Conservation (phyloP, 2,888 invertebrate species). For the Drosophila histrio region DNA sequence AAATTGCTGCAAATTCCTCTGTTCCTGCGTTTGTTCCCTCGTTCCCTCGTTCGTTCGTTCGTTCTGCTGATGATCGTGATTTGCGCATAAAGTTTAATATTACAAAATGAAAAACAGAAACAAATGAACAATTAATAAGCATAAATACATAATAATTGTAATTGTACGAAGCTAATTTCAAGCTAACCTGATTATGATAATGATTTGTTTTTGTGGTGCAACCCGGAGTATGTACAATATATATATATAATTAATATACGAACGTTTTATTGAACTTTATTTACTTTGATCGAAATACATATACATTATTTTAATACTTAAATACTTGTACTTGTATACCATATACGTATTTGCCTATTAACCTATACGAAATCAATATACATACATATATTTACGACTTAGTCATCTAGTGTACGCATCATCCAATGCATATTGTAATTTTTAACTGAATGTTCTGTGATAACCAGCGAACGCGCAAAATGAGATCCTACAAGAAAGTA, state of each 20-base stretch:
- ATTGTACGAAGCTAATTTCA: constrained; percentile 49
- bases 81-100: constrained; percentile 66
- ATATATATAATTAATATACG: constrained; percentile 45
- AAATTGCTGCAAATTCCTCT: constrained; percentile 53
- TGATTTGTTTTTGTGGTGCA: constrained; percentile 79
- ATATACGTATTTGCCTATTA: constrained; percentile 49
- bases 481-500: constrained; percentile 48
- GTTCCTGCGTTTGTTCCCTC: constrained; percentile 37
- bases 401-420: constrained; percentile 76
- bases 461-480: constrained; percentile 60
- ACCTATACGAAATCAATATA: constrained; percentile 53
- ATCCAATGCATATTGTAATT: constrained; percentile 78
- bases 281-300: constrained; percentile 54
- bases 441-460: constrained; percentile 77
- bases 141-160: constrained; percentile 51
- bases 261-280: constrained; percentile 73
- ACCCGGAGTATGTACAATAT: constrained; percentile 61
- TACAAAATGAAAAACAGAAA: constrained; percentile 25
- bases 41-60: constrained; percentile 74
- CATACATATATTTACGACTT: constrained; percentile 45
- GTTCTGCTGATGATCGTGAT: constrained; percentile 81
- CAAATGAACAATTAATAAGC: constrained; percentile 39
- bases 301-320: constrained; percentile 58
- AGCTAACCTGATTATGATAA: constrained; percentile 63
- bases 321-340: constrained; percentile 55